phyloP scores from a whole-genome alignment of 1,140 invertebrate genomes.

The Cherax quadricarinatus region DNA sequence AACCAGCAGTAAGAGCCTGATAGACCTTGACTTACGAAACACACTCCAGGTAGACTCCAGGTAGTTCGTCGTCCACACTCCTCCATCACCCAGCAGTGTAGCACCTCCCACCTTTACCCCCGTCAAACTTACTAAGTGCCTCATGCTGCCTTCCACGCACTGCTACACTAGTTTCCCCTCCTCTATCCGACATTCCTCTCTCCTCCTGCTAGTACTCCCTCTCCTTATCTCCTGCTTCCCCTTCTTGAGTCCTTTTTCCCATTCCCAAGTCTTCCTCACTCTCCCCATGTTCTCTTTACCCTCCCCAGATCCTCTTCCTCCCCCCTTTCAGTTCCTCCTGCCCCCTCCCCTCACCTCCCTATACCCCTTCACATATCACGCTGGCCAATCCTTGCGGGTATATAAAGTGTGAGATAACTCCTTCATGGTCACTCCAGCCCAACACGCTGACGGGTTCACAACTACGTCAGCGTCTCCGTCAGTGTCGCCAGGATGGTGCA shows the following conservation, averaged over 20 bases:
- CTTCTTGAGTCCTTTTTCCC: neutral
- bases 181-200: neutral
- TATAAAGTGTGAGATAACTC: slow-evolving; percentile 13
- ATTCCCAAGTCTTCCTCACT: no score
- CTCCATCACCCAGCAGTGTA: no score
- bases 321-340: no score
- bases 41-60: no score
- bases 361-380: neutral
- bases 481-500: no score
- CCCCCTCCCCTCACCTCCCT: neutral
- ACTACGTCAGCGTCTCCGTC: neutral
- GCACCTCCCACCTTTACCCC: no score
- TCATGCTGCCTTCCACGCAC: no score
- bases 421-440: neutral
- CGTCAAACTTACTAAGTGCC: no score
- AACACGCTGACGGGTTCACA: neutral
- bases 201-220: no score
- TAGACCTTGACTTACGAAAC: no score
- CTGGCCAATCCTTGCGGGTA: neutral
- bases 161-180: neutral
- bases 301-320: neutral
- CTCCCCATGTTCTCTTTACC: neutral
- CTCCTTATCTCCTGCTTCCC: neutral
- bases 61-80: no score
- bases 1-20: no score